These are phyloP conservation scores for Temnothorax curvispinosus DNA, from an alignment of 1,140 invertebrate species.

Conservation along the genomic window DNA sequence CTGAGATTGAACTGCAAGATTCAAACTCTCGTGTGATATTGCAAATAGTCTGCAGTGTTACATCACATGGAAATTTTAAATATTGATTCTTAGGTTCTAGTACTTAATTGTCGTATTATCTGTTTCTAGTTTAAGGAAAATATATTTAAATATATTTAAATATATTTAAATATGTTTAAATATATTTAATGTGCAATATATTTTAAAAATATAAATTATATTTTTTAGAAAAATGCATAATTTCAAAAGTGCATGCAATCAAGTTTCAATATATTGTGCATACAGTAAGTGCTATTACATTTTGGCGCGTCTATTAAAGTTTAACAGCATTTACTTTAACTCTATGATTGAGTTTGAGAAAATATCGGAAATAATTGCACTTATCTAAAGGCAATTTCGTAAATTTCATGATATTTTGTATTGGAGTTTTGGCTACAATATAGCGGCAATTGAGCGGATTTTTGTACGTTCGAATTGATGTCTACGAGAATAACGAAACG, in stretches of 20 bases:
- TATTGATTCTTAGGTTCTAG: background rate
- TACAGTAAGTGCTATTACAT: background rate
- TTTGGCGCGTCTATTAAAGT: background rate
- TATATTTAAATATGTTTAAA: no score
- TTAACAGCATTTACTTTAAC: constrained; percentile 15
- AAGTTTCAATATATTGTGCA: background rate
- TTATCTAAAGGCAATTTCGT: background rate
- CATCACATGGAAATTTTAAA: background rate
- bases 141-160: background rate
- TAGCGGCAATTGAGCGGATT: background rate
- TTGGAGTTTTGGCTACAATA: background rate
- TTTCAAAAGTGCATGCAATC: background rate
- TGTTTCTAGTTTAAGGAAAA: background rate
- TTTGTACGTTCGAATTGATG: background rate
- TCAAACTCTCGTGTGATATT: constrained; percentile 25
- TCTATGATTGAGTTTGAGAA: background rate
- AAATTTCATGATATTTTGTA: background rate
- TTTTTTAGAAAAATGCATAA: background rate
- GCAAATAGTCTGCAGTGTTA: background rate
- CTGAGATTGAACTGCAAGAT: constrained; percentile 51
- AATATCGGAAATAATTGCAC: background rate
- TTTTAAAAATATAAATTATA: constrained; percentile 7
- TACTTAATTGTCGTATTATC: background rate
- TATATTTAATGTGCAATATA: background rate
- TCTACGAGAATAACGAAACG: background rate